Evolutionary conservation across 2,797 vertebrate genomes (phyloP), one percentile per base, ranked within the genome.

Genomic region (Passerculus sandwichensis): DNA sequence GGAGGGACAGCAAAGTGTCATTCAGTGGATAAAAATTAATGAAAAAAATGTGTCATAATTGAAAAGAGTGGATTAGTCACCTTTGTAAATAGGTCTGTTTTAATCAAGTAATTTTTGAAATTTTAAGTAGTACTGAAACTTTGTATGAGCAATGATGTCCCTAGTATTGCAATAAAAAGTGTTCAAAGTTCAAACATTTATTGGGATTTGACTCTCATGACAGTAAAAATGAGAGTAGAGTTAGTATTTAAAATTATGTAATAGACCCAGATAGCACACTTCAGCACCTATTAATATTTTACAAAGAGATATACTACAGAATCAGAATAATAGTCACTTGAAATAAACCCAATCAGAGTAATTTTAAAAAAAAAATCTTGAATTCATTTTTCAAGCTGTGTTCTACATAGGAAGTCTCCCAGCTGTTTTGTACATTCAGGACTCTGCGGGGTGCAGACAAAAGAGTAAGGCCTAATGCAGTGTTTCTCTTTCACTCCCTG

Each of bases 371-470:
- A 54, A 38, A 70, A 48, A 65, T 44, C 71, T 72, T 74, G 36
- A 48, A 67, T 72, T 66, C 20, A 69, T 94, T 80, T 65, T 47
- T 89, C 77, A 92, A 81, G 53, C 72, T 78, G 61, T 72, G 40
- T 38, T 32, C 75, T 76, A 48, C 67, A 80, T 48, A 87, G 42
- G 59, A 76, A 90, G 91, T 91, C 92, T 96, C 94, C 84, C 97
- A 98, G 98, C 97, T 98, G 98, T 98, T 98, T 98, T 98, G 97
- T 97, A 97, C 98, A 98, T 98, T 97, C 96, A 97, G 92, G 88
- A 48, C 94, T 98, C 98, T 96, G 97, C 91, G 98, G 97, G 95
- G 96, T 98, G 96, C 97, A 97, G 97, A 97, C 96, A 96, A 97
- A 98, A 97, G 97, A 98, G 97, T 95, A 96, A 96, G 96, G 96